Base-by-base conservation (phyloP, 2,888 invertebrate genomes). In the Eueremaeus valkanovi region DNA sequence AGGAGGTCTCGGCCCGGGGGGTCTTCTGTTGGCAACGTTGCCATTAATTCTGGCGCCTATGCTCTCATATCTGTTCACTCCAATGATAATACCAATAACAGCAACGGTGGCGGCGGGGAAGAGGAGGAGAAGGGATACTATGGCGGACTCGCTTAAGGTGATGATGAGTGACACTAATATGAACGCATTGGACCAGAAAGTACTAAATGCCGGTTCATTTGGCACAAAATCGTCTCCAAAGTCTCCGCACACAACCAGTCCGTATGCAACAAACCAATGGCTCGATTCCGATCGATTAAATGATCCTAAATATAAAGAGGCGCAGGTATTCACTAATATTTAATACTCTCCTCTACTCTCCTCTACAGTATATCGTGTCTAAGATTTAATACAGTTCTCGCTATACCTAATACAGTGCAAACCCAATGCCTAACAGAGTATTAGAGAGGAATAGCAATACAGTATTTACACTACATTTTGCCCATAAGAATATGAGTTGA, bases 61-160 rank as follows among this genome's bases (percentile, higher is more conserved):
- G 61, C 55, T 76, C 8, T 66, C 66, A 24, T 76, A 76, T 73
- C 31, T 76, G 16, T 68, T 76, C n/a, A 76, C 76, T 13, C 76
- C 76, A n/a, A 76, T 76, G 68, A 76, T 76, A n/a, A 76, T 76
- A 16, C 76, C 76, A 21, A 75, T 76, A 21, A 76, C 76, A 29
- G 76, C 76, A 8, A 76, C 76, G 11, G 72, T 75, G 21, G 76
- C 75, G 6, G 76, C 76, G 27, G 76, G 76, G 29, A 33, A 74
- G 21, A 42, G 76, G 8, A 24, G 66, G n/a, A 76, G 73, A 72
- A 72, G 76, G 27, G n/a, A 63, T 55, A n/a, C 27, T 61, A 8
- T 61, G 29, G 31, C 27, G n/a, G 61, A 61, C 31, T 29, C 61
- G 61, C 61, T 61, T 61, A 9, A 61, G 27, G 61, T 61, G 18